Conservation (phyloP, 2,888 invertebrate species). For the Escarpia spicata region DNA sequence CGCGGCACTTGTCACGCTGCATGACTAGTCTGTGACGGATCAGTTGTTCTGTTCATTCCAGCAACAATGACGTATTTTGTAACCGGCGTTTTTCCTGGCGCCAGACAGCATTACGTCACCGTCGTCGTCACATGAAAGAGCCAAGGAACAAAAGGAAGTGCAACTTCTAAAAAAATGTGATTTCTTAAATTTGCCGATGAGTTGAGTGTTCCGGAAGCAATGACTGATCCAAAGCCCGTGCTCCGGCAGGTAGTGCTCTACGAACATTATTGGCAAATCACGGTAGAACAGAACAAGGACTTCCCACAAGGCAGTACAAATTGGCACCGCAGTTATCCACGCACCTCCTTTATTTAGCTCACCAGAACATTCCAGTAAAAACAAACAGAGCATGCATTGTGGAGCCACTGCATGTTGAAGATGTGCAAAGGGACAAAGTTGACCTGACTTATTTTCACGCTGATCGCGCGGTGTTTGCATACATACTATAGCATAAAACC, state of each 20-base stretch:
- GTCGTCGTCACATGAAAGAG: not conserved
- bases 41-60: conserved; percentile 36
- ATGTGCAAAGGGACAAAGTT: not conserved
- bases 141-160: not conserved
- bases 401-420: no score
- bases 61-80: no score
- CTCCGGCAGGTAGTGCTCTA: no score
- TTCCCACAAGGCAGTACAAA: no score
- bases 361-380: not conserved
- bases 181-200: not conserved
- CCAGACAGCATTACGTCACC: not conserved
- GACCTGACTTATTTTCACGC: not conserved
- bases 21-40: not conserved
- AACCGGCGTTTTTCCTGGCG: not conserved
- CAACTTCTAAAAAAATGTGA: not conserved
- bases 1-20: not conserved
- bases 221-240: no score
- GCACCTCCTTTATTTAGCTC: no score
- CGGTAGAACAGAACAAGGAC: no score
- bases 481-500: not conserved
- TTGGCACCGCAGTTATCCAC: no score
- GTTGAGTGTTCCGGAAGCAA: not conserved
- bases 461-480: not conserved
- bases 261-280: no score
- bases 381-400: not conserved